phyloP scores from a whole-genome alignment of 64 coral and sea anemone species.

The Porites australiensis region DNA sequence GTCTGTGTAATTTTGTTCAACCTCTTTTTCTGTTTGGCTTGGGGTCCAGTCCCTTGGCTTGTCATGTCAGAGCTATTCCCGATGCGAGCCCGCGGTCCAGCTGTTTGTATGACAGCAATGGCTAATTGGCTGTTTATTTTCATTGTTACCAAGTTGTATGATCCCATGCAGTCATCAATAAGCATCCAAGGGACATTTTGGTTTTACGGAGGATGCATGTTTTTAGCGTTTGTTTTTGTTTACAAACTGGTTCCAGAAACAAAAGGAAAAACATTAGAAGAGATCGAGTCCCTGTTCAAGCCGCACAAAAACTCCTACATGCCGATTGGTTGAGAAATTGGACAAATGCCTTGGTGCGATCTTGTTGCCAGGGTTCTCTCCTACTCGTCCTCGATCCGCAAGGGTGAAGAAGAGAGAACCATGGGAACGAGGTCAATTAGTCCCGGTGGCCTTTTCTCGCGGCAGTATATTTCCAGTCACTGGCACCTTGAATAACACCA shows the following conservation, averaged over 20 bases:
- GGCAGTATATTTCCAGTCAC: too few species aligned
- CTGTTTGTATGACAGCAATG: slow-evolving; percentile 66
- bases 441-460: too few species aligned
- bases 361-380: too few species aligned
- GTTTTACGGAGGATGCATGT: slow-evolving; percentile 77
- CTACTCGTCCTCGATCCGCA: too few species aligned
- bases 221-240: slow-evolving; percentile 83
- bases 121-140: slow-evolving; percentile 67
- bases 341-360: too few species aligned
- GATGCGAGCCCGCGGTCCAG: slow-evolving; percentile 58
- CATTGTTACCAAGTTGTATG: slow-evolving; percentile 64
- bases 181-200: slow-evolving; percentile 77
- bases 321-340: background rate
- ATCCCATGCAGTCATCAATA: slow-evolving; percentile 46
- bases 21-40: slow-evolving; percentile 63
- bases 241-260: slow-evolving; percentile 79
- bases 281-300: slow-evolving; percentile 82
- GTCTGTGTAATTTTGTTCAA: slow-evolving; percentile 80
- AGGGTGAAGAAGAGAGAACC: too few species aligned
- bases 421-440: too few species aligned
- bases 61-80: slow-evolving; percentile 91
- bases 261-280: slow-evolving; percentile 79
- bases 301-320: background rate
- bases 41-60: slow-evolving; percentile 88
- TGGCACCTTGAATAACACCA: too few species aligned